Percentiles rank a stretch among this genome's conserved stretches.
These are phyloP conservation scores for Ciconia maguari DNA, from an alignment of 2,113 vertebrate species.

Conservation along the genomic window DNA sequence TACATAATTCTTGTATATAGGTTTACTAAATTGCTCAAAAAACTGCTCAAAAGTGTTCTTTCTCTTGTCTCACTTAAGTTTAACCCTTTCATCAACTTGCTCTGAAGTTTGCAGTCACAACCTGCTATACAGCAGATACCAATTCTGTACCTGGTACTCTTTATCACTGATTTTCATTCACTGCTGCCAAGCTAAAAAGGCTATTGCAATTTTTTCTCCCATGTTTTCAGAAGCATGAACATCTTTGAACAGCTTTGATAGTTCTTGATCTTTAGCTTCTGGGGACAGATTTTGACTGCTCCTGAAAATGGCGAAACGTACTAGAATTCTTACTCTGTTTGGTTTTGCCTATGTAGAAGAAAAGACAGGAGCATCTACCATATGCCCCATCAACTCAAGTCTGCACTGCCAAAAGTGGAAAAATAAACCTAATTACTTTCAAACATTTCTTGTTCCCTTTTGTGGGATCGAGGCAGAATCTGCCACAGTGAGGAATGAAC, in stretches of 20 bases:
- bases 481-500: constrained; percentile 28
- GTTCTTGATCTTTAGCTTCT: not conserved
- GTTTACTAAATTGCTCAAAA: not conserved
- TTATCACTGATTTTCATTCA: not conserved
- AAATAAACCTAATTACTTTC: not conserved
- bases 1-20: not conserved
- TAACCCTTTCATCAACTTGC: not conserved
- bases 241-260: not conserved
- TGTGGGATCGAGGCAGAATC: not conserved
- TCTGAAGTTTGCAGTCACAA: not conserved
- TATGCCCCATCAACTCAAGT: not conserved
- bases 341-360: not conserved
- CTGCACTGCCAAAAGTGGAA: not conserved
- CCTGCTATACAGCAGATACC: not conserved
- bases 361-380: not conserved
- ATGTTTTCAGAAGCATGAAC: not conserved
- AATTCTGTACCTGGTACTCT: not conserved
- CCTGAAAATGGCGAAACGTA: not conserved
- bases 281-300: not conserved
- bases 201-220: not conserved
- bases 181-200: not conserved
- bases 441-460: not conserved
- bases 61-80: not conserved
- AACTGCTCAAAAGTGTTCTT: not conserved
- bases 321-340: not conserved